Evolutionary conservation across 2,113 vertebrate species (phyloP).

Genomic region (Grallaria varia): DNA sequence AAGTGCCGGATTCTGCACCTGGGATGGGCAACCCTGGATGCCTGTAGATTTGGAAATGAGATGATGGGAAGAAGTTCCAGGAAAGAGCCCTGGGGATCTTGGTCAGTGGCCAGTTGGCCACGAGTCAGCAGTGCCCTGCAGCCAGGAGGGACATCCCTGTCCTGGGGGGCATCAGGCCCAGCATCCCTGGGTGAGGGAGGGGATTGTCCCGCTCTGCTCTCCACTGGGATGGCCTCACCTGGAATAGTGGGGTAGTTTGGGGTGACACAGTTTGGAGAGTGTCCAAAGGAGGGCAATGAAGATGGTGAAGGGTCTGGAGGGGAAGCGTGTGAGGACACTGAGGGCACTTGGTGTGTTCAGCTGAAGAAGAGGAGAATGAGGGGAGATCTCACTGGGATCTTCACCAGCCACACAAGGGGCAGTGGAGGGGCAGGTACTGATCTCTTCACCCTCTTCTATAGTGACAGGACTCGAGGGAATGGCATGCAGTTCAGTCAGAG

Average conservation of each 20-base stretch:
- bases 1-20: neutral
- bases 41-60: neutral
- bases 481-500: rapidly evolving
- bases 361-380: neutral
- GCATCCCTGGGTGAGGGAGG: rapidly evolving
- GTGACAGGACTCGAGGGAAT: rapidly evolving
- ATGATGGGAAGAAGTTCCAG: too few species aligned
- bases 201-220: neutral
- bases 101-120: neutral
- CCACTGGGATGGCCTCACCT: rapidly evolving
- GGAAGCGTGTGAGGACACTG: rapidly evolving
- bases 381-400: neutral
- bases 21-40: neutral
- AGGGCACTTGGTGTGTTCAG: neutral
- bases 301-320: neutral
- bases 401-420: rapidly evolving
- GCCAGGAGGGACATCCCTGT: neutral
- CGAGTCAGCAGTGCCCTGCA: neutral
- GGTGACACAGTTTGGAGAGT: rapidly evolving
- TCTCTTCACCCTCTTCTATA: neutral
- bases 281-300: rapidly evolving
- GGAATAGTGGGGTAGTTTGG: rapidly evolving
- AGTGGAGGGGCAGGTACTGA: too few species aligned
- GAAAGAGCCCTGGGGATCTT: neutral
- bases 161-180: neutral